A percentile compares a stretch with the other conserved stretches of the same genome.
Evolutionary conservation across 2,797 vertebrate genomes (phyloP).

Genomic region (Cheirogaleus major): DNA sequence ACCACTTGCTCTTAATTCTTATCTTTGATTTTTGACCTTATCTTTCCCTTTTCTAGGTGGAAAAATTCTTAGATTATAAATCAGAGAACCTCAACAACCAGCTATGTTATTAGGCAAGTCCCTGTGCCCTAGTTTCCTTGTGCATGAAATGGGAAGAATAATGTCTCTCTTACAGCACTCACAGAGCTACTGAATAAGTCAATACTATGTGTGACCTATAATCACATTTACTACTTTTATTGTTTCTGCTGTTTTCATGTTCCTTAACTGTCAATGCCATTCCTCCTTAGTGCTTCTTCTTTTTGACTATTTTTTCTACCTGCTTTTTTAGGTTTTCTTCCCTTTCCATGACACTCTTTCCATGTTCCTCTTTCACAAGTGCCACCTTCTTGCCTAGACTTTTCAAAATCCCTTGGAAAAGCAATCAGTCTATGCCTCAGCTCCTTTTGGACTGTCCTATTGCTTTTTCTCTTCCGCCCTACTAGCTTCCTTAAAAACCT

Average conservation of each 20-base stretch:
- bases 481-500: not conserved
- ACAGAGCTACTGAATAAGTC: not conserved
- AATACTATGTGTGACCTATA: not conserved
- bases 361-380: not conserved
- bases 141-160: not conserved
- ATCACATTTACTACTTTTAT: not conserved
- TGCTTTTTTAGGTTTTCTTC: not conserved
- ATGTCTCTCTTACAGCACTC: not conserved
- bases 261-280: not conserved
- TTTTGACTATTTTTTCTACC: not conserved
- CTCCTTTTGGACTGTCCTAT: not conserved
- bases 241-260: not conserved
- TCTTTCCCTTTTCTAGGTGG: not conserved
- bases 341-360: not conserved
- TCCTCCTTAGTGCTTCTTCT: not conserved
- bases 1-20: not conserved
- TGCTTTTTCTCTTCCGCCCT: not conserved
- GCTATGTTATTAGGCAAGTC: not conserved
- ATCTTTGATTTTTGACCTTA: not conserved
- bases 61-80: not conserved
- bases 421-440: not conserved
- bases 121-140: not conserved
- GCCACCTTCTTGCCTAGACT: not conserved
- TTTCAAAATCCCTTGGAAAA: not conserved
- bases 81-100: not conserved